These are phyloP conservation scores for Hydractinia symbiolongicarpus DNA, from an alignment of 30 jellyfish, hydroid and myxozoan species.

Conservation along the genomic window DNA sequence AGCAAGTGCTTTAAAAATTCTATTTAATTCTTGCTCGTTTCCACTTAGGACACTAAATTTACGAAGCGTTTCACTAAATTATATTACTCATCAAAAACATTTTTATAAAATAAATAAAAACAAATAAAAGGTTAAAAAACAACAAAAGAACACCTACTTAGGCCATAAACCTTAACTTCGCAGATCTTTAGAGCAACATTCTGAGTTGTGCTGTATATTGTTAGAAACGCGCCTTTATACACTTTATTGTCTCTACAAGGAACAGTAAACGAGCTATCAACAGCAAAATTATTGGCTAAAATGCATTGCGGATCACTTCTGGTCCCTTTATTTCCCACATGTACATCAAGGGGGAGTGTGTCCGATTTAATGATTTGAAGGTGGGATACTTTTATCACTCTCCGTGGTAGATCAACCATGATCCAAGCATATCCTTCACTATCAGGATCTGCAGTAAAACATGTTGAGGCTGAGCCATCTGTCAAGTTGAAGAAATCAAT, in stretches of 20 bases:
- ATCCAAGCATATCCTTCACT: not conserved
- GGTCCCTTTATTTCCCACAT: not conserved
- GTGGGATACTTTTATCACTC: not conserved
- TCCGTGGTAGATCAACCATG: not conserved
- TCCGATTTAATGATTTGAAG: not conserved
- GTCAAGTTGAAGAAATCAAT: not conserved
- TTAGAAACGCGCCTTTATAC: not conserved
- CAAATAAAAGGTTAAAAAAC: too few species aligned
- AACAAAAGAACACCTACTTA: not conserved
- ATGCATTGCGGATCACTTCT: not conserved
- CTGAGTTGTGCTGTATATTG: not conserved
- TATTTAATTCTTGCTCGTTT: too few species aligned
- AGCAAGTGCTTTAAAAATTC: too few species aligned
- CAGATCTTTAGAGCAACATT: not conserved
- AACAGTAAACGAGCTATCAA: not conserved
- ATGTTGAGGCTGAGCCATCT: not conserved
- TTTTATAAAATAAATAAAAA: too few species aligned
- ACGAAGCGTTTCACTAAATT: too few species aligned
- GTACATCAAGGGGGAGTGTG: not conserved
- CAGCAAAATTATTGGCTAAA: not conserved
- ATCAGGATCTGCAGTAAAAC: not conserved
- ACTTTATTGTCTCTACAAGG: not conserved
- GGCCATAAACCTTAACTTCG: constrained; percentile 1
- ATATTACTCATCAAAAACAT: too few species aligned
- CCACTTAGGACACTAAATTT: too few species aligned